phyloP scores from a whole-genome alignment of 2,888 invertebrate genomes.

The Melolontha melolontha region DNA sequence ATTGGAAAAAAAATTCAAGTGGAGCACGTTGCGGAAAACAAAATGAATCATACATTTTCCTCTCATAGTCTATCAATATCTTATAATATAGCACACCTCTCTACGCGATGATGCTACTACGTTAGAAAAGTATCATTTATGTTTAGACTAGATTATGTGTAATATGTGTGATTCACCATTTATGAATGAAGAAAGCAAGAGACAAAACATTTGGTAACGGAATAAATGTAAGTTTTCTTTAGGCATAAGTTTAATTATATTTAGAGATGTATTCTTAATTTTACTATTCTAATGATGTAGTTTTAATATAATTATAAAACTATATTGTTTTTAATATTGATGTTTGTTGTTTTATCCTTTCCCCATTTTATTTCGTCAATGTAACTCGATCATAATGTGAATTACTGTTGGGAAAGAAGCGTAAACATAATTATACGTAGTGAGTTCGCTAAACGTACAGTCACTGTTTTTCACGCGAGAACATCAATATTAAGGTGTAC shows the following conservation, averaged over 20 bases:
- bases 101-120: conserved; percentile 30
- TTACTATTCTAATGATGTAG: conserved; percentile 52
- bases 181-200: conserved; percentile 31
- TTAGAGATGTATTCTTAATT: conserved; percentile 51
- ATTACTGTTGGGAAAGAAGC: too few species aligned
- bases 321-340: conserved; percentile 44
- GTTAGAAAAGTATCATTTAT: conserved; percentile 42
- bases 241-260: conserved; percentile 52
- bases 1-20: conserved; percentile 38
- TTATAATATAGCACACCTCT: conserved; percentile 9
- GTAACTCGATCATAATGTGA: not conserved
- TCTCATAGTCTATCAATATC: conserved; percentile 35
- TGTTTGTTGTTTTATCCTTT: conserved; percentile 9
- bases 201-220: conserved; percentile 51
- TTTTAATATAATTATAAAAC: conserved; percentile 50
- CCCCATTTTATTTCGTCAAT: not conserved
- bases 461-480: too few species aligned
- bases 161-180: conserved; percentile 54
- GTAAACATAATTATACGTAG: too few species aligned
- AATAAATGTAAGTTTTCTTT: conserved; percentile 45
- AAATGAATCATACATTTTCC: conserved; percentile 54
- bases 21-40: conserved; percentile 43
- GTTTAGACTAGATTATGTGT: conserved; percentile 54
- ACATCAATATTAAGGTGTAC: too few species aligned
- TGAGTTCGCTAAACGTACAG: too few species aligned